These are phyloP conservation scores for Aythya fuligula DNA, from an alignment of 2,797 vertebrate genomes.

Conservation along the genomic window DNA sequence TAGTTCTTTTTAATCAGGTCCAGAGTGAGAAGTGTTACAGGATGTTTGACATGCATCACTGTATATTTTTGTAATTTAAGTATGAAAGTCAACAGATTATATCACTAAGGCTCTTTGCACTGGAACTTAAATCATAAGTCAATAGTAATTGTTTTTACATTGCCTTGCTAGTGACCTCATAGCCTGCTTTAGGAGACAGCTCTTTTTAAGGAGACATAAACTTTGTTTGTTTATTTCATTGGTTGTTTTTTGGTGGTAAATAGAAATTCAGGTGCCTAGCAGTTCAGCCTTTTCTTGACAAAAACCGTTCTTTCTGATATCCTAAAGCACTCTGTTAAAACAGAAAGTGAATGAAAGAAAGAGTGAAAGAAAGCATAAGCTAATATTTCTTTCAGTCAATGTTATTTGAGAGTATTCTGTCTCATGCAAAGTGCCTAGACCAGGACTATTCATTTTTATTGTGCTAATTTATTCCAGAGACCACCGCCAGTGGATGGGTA, in stretches of 20 bases:
- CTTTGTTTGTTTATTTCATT: neutral
- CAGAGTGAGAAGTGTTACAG: neutral
- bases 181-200: neutral
- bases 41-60: neutral
- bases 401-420: neutral
- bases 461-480: neutral
- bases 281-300: slow-evolving; percentile 12
- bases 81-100: neutral
- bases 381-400: neutral
- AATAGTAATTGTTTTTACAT: neutral
- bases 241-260: neutral
- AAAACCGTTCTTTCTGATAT: neutral
- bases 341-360: neutral
- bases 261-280: neutral
- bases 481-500: neutral
- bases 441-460: neutral
- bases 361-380: neutral
- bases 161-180: neutral
- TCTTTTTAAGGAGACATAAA: neutral
- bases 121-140: neutral
- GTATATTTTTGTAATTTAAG: neutral
- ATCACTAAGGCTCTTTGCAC: neutral
- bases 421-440: neutral
- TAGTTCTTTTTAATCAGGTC: neutral
- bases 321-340: neutral